phyloP scores from a whole-genome alignment of 2,797 vertebrate genomes.

The Catamblyrhynchus diadema region DNA sequence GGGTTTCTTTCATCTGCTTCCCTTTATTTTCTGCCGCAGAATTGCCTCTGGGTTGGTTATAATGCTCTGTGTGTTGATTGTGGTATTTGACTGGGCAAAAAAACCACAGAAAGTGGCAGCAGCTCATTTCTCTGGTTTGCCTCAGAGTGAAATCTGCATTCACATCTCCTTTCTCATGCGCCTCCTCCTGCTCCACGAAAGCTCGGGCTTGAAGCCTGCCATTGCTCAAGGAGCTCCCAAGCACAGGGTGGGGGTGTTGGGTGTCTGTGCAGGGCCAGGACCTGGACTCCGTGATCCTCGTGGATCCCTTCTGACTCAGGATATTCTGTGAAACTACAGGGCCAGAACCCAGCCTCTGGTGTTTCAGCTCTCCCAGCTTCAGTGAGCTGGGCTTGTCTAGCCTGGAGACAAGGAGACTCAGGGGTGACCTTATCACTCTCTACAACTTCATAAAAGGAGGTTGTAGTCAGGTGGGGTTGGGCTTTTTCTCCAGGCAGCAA shows the following conservation, averaged over 20 bases:
- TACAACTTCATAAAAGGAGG: not conserved
- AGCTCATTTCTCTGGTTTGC: not conserved
- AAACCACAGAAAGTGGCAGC: not conserved
- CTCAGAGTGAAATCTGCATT: not conserved
- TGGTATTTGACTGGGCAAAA: not conserved
- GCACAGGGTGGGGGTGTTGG: not conserved
- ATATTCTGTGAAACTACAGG: not conserved
- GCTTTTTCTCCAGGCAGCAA: not conserved
- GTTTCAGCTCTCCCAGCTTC: not conserved
- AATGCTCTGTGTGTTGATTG: not conserved
- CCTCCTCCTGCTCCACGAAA: not conserved
- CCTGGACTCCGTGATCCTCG: accelerated
- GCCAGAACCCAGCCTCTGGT: not conserved
- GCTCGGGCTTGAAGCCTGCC: not conserved
- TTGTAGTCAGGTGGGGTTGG: not conserved
- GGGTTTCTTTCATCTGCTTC: not conserved
- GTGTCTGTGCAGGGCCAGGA: not conserved
- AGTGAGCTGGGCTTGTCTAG: not conserved
- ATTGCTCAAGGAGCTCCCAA: not conserved
- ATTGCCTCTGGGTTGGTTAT: not conserved
- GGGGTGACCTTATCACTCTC: not conserved
- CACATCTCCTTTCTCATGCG: not conserved
- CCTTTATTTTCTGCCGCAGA: not conserved
- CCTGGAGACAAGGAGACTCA: not conserved
- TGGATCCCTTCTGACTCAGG: not conserved